phyloP scores from a whole-genome alignment of 2,888 invertebrate genomes.

The Notocelia uddmanniana region DNA sequence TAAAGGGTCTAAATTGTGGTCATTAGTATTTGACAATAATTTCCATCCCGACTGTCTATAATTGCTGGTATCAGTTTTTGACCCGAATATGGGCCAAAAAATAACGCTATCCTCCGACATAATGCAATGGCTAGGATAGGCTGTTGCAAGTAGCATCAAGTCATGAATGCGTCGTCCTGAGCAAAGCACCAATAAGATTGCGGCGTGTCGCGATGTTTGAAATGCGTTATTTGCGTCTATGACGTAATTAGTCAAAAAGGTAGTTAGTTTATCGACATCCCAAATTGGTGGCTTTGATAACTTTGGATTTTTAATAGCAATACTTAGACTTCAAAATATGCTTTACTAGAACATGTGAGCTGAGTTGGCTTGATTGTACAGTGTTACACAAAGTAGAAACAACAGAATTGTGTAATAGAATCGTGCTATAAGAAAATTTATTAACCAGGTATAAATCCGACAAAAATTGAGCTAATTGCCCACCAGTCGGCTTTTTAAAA shows the following conservation, averaged over 20 bases:
- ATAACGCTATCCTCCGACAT: constrained; percentile 30
- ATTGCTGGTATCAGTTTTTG: constrained; percentile 48
- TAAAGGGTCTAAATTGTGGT: constrained; percentile 34
- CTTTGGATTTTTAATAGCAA: constrained; percentile 24
- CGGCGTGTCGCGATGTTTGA: constrained; percentile 21
- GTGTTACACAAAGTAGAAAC: constrained; percentile 47
- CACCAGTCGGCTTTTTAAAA: constrained; percentile 19
- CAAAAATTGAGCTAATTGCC: constrained; percentile 45
- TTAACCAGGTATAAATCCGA: constrained; percentile 44
- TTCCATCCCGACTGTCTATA: constrained; percentile 50
- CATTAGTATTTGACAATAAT: constrained; percentile 22
- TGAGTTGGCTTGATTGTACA: constrained; percentile 30
- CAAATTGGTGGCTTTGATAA: constrained; percentile 47
- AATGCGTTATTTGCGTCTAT: constrained; percentile 30
- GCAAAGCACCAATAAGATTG: constrained; percentile 34
- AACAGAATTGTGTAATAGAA: constrained; percentile 48
- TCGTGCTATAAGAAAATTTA: constrained; percentile 46
- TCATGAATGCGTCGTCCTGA: constrained; percentile 49
- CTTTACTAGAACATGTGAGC: constrained; percentile 49
- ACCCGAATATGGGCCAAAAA: constrained; percentile 46
- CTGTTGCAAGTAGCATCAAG: constrained; percentile 35
- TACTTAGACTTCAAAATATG: constrained; percentile 50
- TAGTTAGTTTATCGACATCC: constrained; percentile 45
- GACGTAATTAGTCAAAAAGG: background rate
- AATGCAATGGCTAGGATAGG: constrained; percentile 18